These are phyloP conservation scores for Ctenopoma kingsleyae DNA, from an alignment of 2,797 vertebrate genomes.

Conservation along the genomic window DNA sequence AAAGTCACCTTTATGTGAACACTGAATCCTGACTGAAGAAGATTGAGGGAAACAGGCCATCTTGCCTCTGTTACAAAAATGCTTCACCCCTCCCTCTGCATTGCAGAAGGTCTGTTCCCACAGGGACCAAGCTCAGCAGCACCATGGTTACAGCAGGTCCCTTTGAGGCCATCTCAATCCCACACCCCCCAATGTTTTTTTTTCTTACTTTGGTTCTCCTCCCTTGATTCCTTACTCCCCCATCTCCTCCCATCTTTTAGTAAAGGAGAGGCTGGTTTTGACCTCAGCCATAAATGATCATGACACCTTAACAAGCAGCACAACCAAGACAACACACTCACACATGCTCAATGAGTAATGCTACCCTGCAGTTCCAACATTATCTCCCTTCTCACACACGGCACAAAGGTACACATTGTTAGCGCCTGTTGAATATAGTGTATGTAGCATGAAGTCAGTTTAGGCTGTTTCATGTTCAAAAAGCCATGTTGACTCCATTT, in stretches of 20 bases:
- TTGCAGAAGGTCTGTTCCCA: slow-evolving; percentile 73
- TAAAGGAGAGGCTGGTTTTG: slow-evolving; percentile 55
- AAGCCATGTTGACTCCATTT: slow-evolving; percentile 26
- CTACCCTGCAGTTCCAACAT: slow-evolving; percentile 29
- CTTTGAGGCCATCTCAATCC: slow-evolving; percentile 64
- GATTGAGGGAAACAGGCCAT: background rate
- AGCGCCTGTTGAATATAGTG: background rate
- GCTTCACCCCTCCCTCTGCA: slow-evolving; percentile 41
- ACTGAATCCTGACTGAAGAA: slow-evolving; percentile 2
- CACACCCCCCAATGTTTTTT: slow-evolving; percentile 22
- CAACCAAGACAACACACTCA: slow-evolving; percentile 31
- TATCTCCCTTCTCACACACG: slow-evolving; percentile 25
- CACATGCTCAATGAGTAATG: slow-evolving; percentile 34
- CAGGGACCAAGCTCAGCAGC: slow-evolving; percentile 68
- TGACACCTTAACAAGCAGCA: slow-evolving; percentile 56
- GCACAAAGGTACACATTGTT: slow-evolving; percentile 21
- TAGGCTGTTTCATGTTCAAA: slow-evolving; percentile 37
- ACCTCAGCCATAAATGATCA: slow-evolving; percentile 61
- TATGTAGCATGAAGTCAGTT: slow-evolving; percentile 29
- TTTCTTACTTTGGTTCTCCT: slow-evolving; percentile 10
- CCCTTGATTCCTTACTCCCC: slow-evolving; percentile 33
- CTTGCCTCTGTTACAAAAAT: slow-evolving; percentile 33
- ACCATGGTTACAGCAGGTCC: slow-evolving; percentile 73
- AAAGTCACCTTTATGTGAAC: slow-evolving; percentile 26
- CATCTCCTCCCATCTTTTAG: slow-evolving; percentile 36